These are phyloP conservation scores for Taenioides sp. DNA, from an alignment of 2,797 vertebrate species.

Conservation along the genomic window DNA sequence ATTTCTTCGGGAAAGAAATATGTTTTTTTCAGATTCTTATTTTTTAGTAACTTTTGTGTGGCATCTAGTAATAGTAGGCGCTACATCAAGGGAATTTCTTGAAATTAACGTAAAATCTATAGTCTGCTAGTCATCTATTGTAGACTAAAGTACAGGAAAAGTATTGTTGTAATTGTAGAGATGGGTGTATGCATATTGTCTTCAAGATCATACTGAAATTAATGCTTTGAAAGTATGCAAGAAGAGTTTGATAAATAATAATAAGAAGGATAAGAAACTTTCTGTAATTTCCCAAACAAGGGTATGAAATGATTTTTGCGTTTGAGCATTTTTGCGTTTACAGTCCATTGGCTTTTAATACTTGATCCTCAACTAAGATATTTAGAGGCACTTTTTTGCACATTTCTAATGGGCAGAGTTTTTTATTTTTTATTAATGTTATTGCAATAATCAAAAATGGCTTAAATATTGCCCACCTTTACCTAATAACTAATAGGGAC, in stretches of 20 bases:
- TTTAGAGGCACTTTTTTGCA: neutral
- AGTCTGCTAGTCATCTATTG: neutral
- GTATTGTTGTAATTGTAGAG: too few relatives aligned
- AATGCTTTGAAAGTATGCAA: neutral
- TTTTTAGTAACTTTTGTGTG: constrained; percentile 1
- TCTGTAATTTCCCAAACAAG: neutral
- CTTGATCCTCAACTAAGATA: neutral
- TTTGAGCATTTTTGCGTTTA: neutral
- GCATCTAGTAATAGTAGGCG: neutral
- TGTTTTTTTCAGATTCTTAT: neutral
- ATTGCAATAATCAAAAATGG: too few relatives aligned
- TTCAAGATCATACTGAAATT: too few relatives aligned
- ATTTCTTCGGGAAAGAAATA: neutral
- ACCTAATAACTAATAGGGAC: neutral
- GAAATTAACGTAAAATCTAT: neutral
- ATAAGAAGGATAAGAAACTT: neutral
- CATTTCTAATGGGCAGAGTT: neutral
- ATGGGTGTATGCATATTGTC: too few relatives aligned
- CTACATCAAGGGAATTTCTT: neutral
- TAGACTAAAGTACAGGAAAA: neutral
- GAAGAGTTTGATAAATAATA: neutral
- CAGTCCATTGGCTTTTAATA: too few relatives aligned
- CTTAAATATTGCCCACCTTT: neutral
- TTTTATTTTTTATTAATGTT: neutral
- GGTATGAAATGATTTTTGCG: neutral